Evolutionary conservation across 2,797 vertebrate species (phyloP).

Genomic region (Cirrhinus mrigala): DNA sequence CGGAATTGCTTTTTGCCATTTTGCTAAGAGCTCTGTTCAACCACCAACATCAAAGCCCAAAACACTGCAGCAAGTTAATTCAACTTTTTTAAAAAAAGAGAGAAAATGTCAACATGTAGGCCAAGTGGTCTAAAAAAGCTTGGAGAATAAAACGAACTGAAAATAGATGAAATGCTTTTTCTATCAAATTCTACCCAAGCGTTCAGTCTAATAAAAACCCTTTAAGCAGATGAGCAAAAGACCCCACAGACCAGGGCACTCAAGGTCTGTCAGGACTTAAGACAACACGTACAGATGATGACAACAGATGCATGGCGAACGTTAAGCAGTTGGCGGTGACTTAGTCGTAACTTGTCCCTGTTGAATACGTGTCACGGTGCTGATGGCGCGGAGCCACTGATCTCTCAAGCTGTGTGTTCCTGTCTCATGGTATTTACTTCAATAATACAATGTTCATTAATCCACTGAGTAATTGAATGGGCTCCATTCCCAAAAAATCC

Average conservation of each 20-base stretch:
- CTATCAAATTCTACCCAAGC: slow-evolving; percentile 52
- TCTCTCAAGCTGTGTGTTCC: slow-evolving; percentile 40
- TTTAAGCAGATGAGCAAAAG: slow-evolving; percentile 56
- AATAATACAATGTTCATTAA: slow-evolving; percentile 47
- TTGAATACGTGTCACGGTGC: slow-evolving; percentile 30
- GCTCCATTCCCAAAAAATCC: slow-evolving; percentile 25
- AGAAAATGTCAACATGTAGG: slow-evolving; percentile 41
- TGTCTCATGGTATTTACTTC: slow-evolving; percentile 49
- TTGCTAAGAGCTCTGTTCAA: slow-evolving; percentile 51
- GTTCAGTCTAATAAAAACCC: slow-evolving; percentile 39
- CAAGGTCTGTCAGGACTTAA: slow-evolving; percentile 51
- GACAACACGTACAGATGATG: slow-evolving; percentile 41
- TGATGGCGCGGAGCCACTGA: slow-evolving; percentile 51
- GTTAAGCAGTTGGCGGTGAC: slow-evolving; percentile 52
- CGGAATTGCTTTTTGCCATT: slow-evolving; percentile 55
- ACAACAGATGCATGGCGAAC: slow-evolving; percentile 56
- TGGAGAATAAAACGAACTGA: slow-evolving; percentile 46
- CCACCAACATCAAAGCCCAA: slow-evolving; percentile 53
- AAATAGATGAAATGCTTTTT: slow-evolving; percentile 58
- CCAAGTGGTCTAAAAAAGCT: slow-evolving; percentile 36
- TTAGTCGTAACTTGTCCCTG: slow-evolving; percentile 50
- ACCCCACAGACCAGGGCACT: slow-evolving; percentile 51
- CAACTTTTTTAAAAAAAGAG: slow-evolving; percentile 31
- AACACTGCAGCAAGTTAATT: slow-evolving; percentile 55
- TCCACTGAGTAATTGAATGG: slow-evolving; percentile 50